Base-by-base conservation (phyloP, 1,140 invertebrate species). In the Cheumatopsyche charites region DNA sequence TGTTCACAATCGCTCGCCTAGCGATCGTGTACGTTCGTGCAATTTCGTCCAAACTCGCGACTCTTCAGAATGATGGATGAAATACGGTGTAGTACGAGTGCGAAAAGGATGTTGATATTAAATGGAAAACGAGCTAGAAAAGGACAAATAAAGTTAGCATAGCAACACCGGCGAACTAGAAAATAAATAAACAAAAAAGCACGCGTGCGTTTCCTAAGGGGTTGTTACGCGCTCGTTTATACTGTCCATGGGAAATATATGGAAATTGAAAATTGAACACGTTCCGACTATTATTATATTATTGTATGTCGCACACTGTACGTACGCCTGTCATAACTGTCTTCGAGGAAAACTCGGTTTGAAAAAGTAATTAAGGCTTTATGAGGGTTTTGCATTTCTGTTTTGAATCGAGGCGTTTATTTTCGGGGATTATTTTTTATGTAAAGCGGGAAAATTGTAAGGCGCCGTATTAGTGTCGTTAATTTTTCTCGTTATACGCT, bases 51-150 rank as follows among this genome's bases (percentile, higher is more conserved):
- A 9, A 11, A 23, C 9, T 58, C 55, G 55, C 17, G 21, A 11
- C 55, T 25, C 55, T 58, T 58, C 21, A 58, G 55, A 58, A 58
- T 58, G 55, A 58, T 58, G 55, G 55, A 58, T 58, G 23, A 25
- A 26, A 58, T 11, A 26, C 12, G n/a, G n/a, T n/a, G n/a, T n/a
- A n/a, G n/a, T n/a, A 36, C 29, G 55, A 23, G 21, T 11, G 4
- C 7, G 55, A 25, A 26, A 58, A 11, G 21, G 55, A 58, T 23
- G 49, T 19, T 11, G 1, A 45, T 12, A 45, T n/a, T n/a, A n/a
- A n/a, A n/a, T 15, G 49, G 3, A 6, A 58, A 58, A 23, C 23
- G 9, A 26, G 55, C 21, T 4, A 4, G 13, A 25, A 23, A 26
- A n/a, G 55, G 55, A 26, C 13, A 26, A 52, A 17, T 17, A 17